Evolutionary conservation across 2,888 invertebrate genomes (phyloP), one percentile per base, ranked within the genome.

Genomic region (Papilio protenor): DNA sequence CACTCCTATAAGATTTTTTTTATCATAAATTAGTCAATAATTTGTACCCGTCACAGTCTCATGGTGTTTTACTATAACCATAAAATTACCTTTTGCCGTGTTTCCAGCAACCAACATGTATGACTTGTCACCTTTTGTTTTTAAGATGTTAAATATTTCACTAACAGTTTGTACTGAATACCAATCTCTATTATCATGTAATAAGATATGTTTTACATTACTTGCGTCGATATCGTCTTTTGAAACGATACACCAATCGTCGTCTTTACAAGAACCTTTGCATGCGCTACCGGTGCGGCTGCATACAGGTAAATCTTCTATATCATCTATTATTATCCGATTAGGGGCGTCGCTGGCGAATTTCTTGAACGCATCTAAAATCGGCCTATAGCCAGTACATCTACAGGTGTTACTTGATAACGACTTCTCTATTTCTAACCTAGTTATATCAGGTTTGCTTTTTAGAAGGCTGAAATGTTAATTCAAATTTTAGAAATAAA

Each of bases 371-470:
- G 96, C 96, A 79, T 96, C 95, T 2, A 95, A 80, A 64, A 96
- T 96, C 0, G 96, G 95, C 71, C 96, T 89, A 83, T 96, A 96
- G 0, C 96, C 96, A 1, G 97, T 97, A 83, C 97, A 97, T 57
- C 97, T 94, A 82, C 97, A 97, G 64, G 97, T 94, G 82, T 97
- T 97, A 57, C 97, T 96, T n/a, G 96, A 96, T 82, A 97, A 96
- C 0, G 96, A 95, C 80, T 96, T 95, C 87, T 97, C 97, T 10
- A 97, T 95, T 82, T 96, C 95, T 79, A 95, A 88, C 95, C 95
- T 95, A 0, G 96, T 95, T 40, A 95, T 83, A 23, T 88, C 83
- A 16, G 92, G 90, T 12, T 93, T 89, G 21, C 87, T 83, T 82
- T 93, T 87, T 3, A 95, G 83, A 1, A 93, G 83, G 49, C 95